Evolutionary conservation across 2,888 invertebrate species (phyloP).

Genomic region (Drosophila mulleri): DNA sequence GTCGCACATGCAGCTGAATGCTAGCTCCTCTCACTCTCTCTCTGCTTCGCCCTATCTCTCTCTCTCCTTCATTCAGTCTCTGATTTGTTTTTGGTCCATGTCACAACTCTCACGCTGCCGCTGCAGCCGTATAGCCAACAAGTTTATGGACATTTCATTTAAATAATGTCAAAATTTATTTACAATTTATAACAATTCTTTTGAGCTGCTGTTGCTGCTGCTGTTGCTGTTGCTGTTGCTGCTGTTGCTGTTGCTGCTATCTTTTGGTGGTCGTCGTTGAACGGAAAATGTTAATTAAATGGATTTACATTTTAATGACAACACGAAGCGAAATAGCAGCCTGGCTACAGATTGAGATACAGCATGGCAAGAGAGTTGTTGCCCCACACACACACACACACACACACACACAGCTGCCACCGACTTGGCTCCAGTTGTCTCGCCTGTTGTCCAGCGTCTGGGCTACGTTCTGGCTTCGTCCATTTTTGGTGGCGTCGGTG

Average conservation of each 20-base stretch:
- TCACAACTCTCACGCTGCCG: slow-evolving; percentile 67
- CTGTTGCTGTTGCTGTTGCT: slow-evolving; percentile 2
- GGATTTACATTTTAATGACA: slow-evolving; percentile 82
- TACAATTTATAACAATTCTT: slow-evolving; percentile 78
- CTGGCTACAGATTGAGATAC: slow-evolving; percentile 71
- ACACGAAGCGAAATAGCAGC: slow-evolving; percentile 65
- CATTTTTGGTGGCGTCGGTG: slow-evolving; percentile 45
- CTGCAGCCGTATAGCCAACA: slow-evolving; percentile 30
- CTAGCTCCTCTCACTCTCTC: slow-evolving; percentile 1
- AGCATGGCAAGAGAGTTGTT: slow-evolving; percentile 37
- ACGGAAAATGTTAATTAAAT: slow-evolving; percentile 77
- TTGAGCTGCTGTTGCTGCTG: slow-evolving; percentile 12
- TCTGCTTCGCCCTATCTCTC: neutral
- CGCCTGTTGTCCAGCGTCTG: slow-evolving; percentile 14
- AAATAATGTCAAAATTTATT: slow-evolving; percentile 71
- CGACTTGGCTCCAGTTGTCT: slow-evolving; percentile 28
- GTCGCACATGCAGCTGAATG: no score
- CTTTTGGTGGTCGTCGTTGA: slow-evolving; percentile 70
- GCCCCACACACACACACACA: slow-evolving; percentile 22
- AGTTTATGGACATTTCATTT: slow-evolving; percentile 60
- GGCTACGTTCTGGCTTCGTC: slow-evolving; percentile 1
- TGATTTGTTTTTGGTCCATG: slow-evolving; percentile 38
- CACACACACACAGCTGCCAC: slow-evolving; percentile 7
- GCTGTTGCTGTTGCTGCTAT: slow-evolving; percentile 53
- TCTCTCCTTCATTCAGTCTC: neutral